These are phyloP conservation scores for Macrotrachela quadricornifera DNA, from an alignment of 1,140 invertebrate genomes.

Conservation along the genomic window DNA sequence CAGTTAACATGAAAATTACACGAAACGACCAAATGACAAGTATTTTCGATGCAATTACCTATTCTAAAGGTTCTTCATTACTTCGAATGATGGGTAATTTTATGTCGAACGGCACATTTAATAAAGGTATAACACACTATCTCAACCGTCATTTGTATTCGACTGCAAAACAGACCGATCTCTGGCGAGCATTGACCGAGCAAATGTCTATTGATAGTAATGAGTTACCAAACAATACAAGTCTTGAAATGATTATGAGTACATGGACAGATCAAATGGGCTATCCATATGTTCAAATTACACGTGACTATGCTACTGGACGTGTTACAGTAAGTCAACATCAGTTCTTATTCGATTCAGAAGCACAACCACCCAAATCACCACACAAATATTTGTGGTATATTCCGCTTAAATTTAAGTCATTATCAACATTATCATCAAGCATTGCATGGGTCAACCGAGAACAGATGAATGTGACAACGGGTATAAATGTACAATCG, in stretches of 20 bases:
- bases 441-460: neutral
- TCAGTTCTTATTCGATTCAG: slow-evolving; percentile 21
- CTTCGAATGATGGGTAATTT: slow-evolving; percentile 28
- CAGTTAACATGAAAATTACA: slow-evolving; percentile 38
- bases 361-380: slow-evolving; percentile 5
- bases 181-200: slow-evolving; percentile 32
- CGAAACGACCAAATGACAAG: slow-evolving; percentile 71
- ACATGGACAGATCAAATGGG: slow-evolving; percentile 29
- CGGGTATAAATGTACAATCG: neutral
- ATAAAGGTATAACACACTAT: slow-evolving; percentile 37
- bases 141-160: slow-evolving; percentile 18
- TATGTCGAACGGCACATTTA: slow-evolving; percentile 58
- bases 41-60: slow-evolving; percentile 75
- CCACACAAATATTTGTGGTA: neutral
- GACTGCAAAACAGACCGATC: slow-evolving; percentile 22
- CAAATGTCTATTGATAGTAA: slow-evolving; percentile 25
- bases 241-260: slow-evolving; percentile 25
- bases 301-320: slow-evolving; percentile 9
- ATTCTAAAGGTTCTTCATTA: slow-evolving; percentile 51
- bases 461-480: neutral
- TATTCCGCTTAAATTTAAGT: neutral
- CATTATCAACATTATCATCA: neutral
- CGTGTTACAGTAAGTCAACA: slow-evolving; percentile 31
- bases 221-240: slow-evolving; percentile 32
- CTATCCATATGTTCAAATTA: slow-evolving; percentile 18